phyloP scores from a whole-genome alignment of 2,888 invertebrate species.

The Invenusta paracnida region DNA sequence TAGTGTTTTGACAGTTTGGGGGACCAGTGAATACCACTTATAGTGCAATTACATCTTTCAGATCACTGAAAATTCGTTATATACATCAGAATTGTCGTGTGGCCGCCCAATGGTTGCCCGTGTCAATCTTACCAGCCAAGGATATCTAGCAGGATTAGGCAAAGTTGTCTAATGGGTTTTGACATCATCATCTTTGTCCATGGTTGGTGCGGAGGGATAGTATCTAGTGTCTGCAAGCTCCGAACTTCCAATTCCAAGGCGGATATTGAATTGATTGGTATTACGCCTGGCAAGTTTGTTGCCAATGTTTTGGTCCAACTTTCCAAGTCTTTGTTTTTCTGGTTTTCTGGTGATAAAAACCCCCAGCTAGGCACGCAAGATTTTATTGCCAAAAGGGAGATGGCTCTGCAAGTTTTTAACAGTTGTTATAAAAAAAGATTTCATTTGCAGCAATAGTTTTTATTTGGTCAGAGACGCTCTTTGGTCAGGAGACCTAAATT shows the following conservation, averaged over 20 bases:
- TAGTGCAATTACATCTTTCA: constrained; percentile 19
- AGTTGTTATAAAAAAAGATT: neutral
- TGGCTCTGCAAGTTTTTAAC: neutral
- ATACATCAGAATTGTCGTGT: neutral
- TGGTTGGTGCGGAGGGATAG: neutral
- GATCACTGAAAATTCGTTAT: neutral
- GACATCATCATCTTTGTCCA: neutral
- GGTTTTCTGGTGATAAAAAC: too few species aligned
- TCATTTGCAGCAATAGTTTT: neutral
- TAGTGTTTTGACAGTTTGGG: neutral
- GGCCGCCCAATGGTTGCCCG: neutral
- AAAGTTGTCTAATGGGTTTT: neutral
- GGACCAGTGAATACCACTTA: neutral
- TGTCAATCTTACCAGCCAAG: neutral
- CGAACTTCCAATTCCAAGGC: neutral
- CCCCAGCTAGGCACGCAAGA: too few species aligned
- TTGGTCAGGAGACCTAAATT: too few species aligned
- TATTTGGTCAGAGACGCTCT: neutral
- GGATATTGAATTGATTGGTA: neutral
- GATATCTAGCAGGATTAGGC: neutral
- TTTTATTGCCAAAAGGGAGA: neutral
- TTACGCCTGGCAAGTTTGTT: neutral
- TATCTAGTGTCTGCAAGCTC: neutral
- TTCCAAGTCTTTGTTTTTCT: too few species aligned
- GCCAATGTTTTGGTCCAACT: neutral